Percentiles rank a stretch among this genome's conserved stretches.
Conservation (phyloP, 1,140 invertebrate species). For the Dreissena polymorpha region DNA sequence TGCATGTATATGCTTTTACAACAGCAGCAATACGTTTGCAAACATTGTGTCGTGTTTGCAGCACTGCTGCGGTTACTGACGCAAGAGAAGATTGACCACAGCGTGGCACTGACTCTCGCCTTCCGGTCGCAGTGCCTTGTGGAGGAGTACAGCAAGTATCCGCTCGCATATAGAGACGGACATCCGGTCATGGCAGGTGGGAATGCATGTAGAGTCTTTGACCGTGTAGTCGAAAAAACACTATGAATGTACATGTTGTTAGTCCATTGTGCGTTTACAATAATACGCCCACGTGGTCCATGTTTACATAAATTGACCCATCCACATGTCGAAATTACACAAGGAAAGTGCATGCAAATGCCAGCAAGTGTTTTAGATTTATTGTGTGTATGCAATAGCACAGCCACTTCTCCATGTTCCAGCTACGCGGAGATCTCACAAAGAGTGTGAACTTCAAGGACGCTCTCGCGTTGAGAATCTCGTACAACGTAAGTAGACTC, state of each 20-base stretch:
- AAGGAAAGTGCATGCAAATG: too few relatives aligned
- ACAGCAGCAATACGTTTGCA: not conserved
- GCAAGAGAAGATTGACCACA: slow-evolving; percentile 47
- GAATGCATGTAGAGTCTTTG: too few relatives aligned
- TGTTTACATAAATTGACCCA: too few relatives aligned
- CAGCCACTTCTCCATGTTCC: not conserved
- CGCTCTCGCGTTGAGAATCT: slow-evolving; percentile 41
- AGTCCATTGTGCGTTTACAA: too few relatives aligned
- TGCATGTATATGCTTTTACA: too few relatives aligned
- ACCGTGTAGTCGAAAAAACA: too few relatives aligned
- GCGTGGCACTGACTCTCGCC: slow-evolving; percentile 47
- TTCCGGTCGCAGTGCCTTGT: slow-evolving; percentile 50
- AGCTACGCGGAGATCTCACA: slow-evolving; percentile 44
- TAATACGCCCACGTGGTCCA: too few relatives aligned
- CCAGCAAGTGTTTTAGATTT: not conserved
- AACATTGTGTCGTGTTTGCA: slow-evolving; percentile 18
- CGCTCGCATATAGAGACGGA: too few relatives aligned
- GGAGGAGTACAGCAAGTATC: slow-evolving; percentile 26
- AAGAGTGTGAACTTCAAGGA: slow-evolving; percentile 54
- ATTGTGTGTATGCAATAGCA: not conserved
- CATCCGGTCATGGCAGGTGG: not conserved
- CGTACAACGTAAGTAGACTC: slow-evolving; percentile 40
- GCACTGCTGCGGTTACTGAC: slow-evolving; percentile 42
- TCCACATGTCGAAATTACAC: too few relatives aligned
- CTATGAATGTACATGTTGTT: too few relatives aligned